phyloP scores from a whole-genome alignment of 2,113 vertebrate genomes.

The Austrofundulus limnaeus region DNA sequence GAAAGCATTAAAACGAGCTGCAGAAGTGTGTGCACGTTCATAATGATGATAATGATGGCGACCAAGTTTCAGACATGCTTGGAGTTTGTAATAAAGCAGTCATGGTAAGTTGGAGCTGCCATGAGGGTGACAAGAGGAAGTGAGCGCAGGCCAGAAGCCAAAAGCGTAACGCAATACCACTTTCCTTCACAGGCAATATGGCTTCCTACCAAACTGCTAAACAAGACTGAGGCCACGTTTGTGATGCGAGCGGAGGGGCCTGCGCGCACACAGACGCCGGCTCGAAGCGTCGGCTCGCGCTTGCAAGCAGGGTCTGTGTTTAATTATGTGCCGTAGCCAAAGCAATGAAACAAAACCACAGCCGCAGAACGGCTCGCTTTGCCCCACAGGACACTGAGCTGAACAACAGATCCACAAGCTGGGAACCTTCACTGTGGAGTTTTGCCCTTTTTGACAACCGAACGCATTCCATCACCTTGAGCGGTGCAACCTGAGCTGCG shows the following conservation, averaged over 20 bases:
- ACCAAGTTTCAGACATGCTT: slow-evolving; percentile 2
- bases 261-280: slow-evolving; percentile 8
- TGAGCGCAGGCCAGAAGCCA: slow-evolving; percentile 47
- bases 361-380: slow-evolving; percentile 63
- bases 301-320: slow-evolving; percentile 72
- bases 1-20: slow-evolving; percentile 5
- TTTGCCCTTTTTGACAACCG: slow-evolving; percentile 49
- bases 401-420: slow-evolving; percentile 40
- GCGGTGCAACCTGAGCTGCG: slow-evolving; percentile 16
- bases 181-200: slow-evolving; percentile 45
- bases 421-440: slow-evolving; percentile 44
- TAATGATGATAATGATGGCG: slow-evolving; percentile 12
- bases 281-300: slow-evolving; percentile 39
- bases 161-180: slow-evolving; percentile 44
- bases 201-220: slow-evolving; percentile 57
- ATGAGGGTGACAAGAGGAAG: slow-evolving; percentile 58
- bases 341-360: slow-evolving; percentile 70
- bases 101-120: slow-evolving; percentile 40
- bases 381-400: slow-evolving; percentile 56
- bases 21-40: not conserved
- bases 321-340: slow-evolving; percentile 71
- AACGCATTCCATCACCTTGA: slow-evolving; percentile 33
- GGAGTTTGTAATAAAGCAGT: slow-evolving; percentile 34
- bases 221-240: slow-evolving; percentile 56
- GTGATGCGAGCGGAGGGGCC: slow-evolving; percentile 17